Evolutionary conservation across 2,888 invertebrate species (phyloP).

Genomic region (Scaptomyza parva): DNA sequence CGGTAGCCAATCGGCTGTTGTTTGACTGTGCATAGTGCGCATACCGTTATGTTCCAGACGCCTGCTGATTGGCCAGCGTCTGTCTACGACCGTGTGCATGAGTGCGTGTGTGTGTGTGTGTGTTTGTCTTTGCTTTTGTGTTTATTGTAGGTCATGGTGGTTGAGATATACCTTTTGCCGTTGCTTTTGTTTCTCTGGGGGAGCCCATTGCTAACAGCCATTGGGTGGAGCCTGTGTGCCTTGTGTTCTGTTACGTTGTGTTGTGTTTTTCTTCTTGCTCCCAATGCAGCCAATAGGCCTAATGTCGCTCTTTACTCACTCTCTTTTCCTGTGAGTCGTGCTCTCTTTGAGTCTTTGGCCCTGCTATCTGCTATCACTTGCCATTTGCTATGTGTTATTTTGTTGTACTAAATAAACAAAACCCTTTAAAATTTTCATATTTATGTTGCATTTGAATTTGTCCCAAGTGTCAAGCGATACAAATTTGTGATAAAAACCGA

Average conservation of each 20-base stretch:
- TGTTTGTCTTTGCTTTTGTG: no score
- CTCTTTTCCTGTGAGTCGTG: conserved; percentile 26
- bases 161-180: conserved; percentile 25
- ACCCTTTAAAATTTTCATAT: not conserved
- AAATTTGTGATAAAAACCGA: conserved; percentile 35
- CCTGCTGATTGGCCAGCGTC: conserved; percentile 36
- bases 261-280: not conserved
- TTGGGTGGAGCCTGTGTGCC: conserved; percentile 54
- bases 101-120: not conserved
- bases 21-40: conserved; percentile 25
- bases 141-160: conserved; percentile 52
- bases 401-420: conserved; percentile 45
- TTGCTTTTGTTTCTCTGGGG: conserved; percentile 5
- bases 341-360: conserved; percentile 1
- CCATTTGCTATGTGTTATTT: conserved; percentile 37
- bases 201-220: conserved; percentile 26
- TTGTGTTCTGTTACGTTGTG: no score
- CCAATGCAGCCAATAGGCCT: conserved; percentile 37
- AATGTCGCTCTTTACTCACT: conserved; percentile 23
- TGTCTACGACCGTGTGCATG: not conserved
- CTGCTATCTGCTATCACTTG: conserved; percentile 27
- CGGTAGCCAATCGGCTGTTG: conserved; percentile 35
- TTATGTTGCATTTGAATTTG: conserved; percentile 22
- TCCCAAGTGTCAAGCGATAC: conserved; percentile 29
- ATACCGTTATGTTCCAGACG: conserved; percentile 23